Evolutionary conservation across 2,113 vertebrate genomes (phyloP).

Genomic region (Meleagris gallopavo): DNA sequence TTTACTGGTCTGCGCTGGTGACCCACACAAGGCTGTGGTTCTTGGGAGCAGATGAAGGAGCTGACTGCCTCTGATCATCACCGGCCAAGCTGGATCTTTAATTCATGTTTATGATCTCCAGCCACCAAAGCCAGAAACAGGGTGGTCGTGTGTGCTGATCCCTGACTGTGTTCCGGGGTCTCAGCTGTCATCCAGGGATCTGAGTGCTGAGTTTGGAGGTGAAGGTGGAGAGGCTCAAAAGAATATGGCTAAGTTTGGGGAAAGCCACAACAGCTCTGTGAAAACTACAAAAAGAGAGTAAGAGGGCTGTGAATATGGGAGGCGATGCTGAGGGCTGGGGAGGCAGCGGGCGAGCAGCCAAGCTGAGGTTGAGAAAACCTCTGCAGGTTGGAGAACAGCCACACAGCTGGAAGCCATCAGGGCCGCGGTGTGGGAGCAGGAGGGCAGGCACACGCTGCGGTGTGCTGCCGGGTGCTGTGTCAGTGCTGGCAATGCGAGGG

Average conservation of each 20-base stretch:
- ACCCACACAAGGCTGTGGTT: background rate
- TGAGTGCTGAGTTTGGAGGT: background rate
- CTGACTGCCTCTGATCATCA: background rate
- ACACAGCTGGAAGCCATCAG: background rate
- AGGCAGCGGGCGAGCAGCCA: background rate
- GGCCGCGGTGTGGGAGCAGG: background rate
- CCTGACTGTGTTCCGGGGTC: background rate
- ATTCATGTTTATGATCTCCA: background rate
- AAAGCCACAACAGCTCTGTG: background rate
- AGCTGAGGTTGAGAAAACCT: background rate
- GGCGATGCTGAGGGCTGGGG: background rate
- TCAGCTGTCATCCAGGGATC: background rate
- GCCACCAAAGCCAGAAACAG: background rate
- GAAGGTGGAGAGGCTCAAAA: background rate
- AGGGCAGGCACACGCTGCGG: rapidly evolving
- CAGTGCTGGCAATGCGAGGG: background rate
- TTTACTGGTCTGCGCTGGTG: background rate
- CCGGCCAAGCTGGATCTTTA: background rate
- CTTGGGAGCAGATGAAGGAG: too few relatives aligned
- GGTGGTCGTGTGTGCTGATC: rapidly evolving
- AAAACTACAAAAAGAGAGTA: background rate
- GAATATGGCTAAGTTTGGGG: background rate
- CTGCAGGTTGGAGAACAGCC: background rate
- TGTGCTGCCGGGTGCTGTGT: background rate
- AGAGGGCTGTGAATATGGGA: background rate